A percentile compares a stretch with the other conserved stretches of the same genome.
Conservation (phyloP, 2,113 vertebrate species). For the Nanorana parkeri region DNA sequence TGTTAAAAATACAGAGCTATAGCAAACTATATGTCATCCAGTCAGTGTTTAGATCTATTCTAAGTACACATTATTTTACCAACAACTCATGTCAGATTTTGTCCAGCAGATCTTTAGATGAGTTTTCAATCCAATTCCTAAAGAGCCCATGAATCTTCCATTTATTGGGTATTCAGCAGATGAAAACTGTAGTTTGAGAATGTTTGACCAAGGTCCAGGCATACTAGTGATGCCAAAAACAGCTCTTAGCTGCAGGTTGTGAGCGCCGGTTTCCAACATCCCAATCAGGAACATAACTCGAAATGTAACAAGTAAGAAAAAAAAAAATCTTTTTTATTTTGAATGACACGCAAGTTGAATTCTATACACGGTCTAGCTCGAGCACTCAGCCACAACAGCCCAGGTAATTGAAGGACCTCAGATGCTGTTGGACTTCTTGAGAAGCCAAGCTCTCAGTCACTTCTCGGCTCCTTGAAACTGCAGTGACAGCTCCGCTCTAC, state of each 20-base stretch:
- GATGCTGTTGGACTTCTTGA: slow-evolving; percentile 27
- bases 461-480: slow-evolving; percentile 4
- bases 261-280: not conserved
- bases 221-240: not conserved
- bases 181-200: not conserved
- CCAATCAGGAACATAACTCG: not conserved
- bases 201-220: not conserved
- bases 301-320: too few relatives aligned
- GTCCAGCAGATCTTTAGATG: not conserved
- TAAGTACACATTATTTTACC: too few relatives aligned
- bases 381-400: not conserved
- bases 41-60: too few relatives aligned
- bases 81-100: too few relatives aligned
- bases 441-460: slow-evolving; percentile 33
- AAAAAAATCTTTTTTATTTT: too few relatives aligned
- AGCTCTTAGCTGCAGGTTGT: not conserved
- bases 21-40: too few relatives aligned
- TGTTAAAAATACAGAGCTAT: too few relatives aligned
- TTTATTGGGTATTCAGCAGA: not conserved
- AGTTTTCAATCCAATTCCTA: not conserved
- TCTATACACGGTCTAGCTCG: not conserved
- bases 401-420: slow-evolving; percentile 36
- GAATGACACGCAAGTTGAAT: not conserved
- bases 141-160: not conserved
- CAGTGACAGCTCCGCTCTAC: slow-evolving; percentile 5